A percentile compares a stretch with the other conserved stretches of the same genome.
Conservation (phyloP, 2,797 vertebrate genomes). For the Pantherophis alleghaniensis region DNA sequence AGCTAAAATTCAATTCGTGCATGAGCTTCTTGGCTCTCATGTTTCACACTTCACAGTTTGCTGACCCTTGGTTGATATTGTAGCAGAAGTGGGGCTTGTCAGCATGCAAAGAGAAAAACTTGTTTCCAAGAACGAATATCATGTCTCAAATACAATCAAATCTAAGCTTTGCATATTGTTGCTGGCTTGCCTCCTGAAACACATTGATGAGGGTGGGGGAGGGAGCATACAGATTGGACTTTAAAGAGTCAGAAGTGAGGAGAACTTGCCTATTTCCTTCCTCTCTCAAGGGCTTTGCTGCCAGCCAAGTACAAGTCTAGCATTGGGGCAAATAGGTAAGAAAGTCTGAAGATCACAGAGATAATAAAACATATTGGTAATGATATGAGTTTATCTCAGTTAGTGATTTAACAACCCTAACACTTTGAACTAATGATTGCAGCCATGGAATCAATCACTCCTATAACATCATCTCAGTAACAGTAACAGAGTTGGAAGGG, state of each 20-base stretch:
- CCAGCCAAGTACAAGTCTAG: neutral
- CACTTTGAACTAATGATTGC: neutral
- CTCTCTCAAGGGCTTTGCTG: neutral
- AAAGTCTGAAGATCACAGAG: neutral
- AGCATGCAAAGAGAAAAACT: neutral
- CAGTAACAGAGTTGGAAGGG: too few species aligned
- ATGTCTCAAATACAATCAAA: neutral
- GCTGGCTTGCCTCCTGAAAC: neutral
- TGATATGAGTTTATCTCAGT: neutral
- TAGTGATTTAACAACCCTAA: neutral
- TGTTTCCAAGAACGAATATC: neutral
- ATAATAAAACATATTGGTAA: neutral
- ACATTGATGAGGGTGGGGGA: neutral
- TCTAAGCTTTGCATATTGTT: neutral
- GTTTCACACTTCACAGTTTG: constrained; percentile 16
- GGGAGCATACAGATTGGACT: neutral
- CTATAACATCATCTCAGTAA: neutral
- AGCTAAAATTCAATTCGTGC: constrained; percentile 30
- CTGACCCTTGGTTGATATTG: neutral
- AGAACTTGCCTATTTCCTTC: neutral
- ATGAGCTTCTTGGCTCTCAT: constrained; percentile 34
- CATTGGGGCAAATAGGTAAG: neutral
- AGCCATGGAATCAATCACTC: neutral
- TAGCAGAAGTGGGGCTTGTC: neutral
- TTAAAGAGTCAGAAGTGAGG: neutral